Conservation (phyloP, 2,113 vertebrate species). For the Hydrochoerus hydrochaeris region DNA sequence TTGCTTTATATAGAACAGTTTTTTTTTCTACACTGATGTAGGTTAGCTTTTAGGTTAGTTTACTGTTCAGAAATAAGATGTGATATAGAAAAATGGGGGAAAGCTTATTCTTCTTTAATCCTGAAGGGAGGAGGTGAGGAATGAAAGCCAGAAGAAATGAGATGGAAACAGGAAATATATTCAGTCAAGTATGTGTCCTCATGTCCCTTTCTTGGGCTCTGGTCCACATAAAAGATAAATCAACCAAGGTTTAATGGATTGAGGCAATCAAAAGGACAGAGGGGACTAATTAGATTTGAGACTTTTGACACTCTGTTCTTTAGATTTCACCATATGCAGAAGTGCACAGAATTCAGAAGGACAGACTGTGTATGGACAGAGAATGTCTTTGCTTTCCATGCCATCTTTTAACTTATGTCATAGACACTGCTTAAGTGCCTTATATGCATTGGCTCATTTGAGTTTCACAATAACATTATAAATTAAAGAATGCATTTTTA, state of each 20-base stretch:
- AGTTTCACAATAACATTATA: background rate
- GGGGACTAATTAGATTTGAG: background rate
- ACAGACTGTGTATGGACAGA: background rate
- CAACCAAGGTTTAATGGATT: background rate
- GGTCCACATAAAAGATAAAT: background rate
- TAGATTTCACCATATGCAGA: background rate
- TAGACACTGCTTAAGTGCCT: too few relatives aligned
- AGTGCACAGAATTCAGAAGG: background rate
- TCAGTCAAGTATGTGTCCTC: background rate
- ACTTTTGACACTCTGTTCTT: background rate
- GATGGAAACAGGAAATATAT: fast-evolving
- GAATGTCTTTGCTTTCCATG: background rate
- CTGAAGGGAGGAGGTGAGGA: background rate
- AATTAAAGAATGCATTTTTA: background rate
- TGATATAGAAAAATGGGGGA: background rate
- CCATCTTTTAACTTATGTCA: too few relatives aligned
- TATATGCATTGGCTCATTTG: background rate
- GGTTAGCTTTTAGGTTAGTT: background rate
- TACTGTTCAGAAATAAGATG: background rate
- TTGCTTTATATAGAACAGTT: background rate
- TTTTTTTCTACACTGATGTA: background rate
- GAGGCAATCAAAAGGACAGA: background rate
- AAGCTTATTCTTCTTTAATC: background rate
- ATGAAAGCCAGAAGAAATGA: background rate
- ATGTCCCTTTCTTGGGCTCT: background rate